Evolutionary conservation across 2,113 vertebrate species (phyloP).

Genomic region (Anser brachyrhynchus): DNA sequence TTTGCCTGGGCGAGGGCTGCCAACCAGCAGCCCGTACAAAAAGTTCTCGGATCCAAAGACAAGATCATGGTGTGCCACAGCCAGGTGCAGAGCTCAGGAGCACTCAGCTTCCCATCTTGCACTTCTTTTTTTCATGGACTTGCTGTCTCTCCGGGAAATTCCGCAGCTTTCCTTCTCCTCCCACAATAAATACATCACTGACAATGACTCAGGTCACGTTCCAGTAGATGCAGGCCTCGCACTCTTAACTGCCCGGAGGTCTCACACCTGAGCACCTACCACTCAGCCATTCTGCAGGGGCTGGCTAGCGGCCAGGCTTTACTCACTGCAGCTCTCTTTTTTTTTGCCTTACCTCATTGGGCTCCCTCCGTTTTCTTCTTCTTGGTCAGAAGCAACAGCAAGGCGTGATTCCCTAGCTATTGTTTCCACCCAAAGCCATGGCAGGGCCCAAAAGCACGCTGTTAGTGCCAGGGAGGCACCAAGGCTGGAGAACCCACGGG

Average conservation of each 20-base stretch:
- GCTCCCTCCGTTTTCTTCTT: not conserved
- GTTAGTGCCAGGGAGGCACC: not conserved
- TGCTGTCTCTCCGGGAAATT: not conserved
- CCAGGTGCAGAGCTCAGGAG: not conserved
- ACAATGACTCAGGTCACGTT: not conserved
- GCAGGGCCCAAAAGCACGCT: not conserved
- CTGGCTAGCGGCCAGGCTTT: not conserved
- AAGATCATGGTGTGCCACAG: fast-evolving
- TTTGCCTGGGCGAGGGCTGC: not conserved
- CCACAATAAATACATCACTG: not conserved
- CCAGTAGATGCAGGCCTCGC: fast-evolving
- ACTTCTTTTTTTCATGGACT: not conserved
- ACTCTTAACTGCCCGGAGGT: not conserved
- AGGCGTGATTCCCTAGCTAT: not conserved
- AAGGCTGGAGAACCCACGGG: not conserved
- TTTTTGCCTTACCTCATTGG: not conserved
- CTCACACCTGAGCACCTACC: not conserved
- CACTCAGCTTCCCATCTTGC: not conserved
- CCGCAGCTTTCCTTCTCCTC: not conserved
- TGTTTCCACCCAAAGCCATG: not conserved
- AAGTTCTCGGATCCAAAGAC: not conserved
- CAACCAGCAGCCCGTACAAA: not conserved
- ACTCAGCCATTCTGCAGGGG: not conserved
- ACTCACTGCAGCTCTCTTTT: not conserved
- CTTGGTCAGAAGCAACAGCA: not conserved